Percentiles rank a stretch among this genome's conserved stretches.
phyloP scores from a whole-genome alignment of 2,797 vertebrate species.

The Hapalemur alaotrensis region DNA sequence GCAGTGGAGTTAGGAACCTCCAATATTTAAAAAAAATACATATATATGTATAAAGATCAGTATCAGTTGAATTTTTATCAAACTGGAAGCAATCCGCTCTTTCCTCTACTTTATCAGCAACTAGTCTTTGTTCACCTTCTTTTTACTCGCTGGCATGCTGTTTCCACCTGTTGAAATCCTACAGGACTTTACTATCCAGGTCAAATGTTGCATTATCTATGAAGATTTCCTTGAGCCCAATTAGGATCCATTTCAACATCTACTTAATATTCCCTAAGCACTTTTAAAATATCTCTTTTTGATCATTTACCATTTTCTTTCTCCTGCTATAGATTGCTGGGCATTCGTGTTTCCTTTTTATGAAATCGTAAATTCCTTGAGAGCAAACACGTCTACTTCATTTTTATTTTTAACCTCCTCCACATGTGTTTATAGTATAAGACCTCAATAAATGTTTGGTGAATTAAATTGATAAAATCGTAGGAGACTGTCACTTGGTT shows the following conservation, averaged over 20 bases:
- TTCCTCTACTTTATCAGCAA: background rate
- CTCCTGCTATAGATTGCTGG: background rate
- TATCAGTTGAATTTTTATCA: slow-evolving; percentile 5
- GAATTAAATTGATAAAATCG: slow-evolving; percentile 11
- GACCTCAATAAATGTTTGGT: slow-evolving; percentile 28
- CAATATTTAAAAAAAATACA: background rate
- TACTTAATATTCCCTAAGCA: background rate
- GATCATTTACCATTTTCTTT: background rate
- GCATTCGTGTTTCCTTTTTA: background rate
- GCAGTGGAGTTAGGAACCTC: background rate
- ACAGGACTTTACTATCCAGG: background rate
- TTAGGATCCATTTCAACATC: background rate
- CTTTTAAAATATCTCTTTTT: background rate
- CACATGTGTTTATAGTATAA: background rate
- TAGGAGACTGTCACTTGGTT: background rate
- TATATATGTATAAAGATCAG: background rate
- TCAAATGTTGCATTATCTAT: background rate
- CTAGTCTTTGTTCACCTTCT: background rate
- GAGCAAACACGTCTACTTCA: background rate
- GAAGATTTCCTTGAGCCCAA: background rate
- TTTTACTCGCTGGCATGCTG: background rate
- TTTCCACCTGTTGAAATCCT: slow-evolving; percentile 8
- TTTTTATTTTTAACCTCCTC: slow-evolving; percentile 35
- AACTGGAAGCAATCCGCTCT: background rate
- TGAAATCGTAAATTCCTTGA: slow-evolving; percentile 26